Evolutionary conservation across 1,140 invertebrate species (phyloP).

Genomic region (Ceratoteleas bidentatus): DNA sequence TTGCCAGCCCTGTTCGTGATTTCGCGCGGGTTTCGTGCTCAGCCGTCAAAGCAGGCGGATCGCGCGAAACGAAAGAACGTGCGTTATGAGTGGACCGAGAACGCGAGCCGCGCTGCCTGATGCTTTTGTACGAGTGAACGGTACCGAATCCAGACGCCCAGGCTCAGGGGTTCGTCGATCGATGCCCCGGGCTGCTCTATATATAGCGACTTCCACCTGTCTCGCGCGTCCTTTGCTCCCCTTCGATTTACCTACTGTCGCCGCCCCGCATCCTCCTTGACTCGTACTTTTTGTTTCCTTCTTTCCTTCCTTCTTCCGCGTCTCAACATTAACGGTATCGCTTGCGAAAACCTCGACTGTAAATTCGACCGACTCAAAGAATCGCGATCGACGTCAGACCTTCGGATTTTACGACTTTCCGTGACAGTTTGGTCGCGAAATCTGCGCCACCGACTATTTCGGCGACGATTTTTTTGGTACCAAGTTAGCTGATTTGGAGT

Average conservation of each 20-base stretch:
- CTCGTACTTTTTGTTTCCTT: constrained; percentile 21
- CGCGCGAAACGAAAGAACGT: no score
- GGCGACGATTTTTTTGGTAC: no score
- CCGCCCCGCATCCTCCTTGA: constrained; percentile 32
- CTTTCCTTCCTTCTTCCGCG: constrained; percentile 11
- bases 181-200: constrained; percentile 56
- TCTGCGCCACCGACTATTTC: no score
- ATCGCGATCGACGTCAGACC: constrained; percentile 2
- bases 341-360: constrained; percentile 13
- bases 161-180: constrained; percentile 52
- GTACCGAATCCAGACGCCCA: constrained; percentile 50
- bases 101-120: constrained; percentile 20
- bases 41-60: no score
- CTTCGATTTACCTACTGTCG: constrained; percentile 32
- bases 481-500: no score
- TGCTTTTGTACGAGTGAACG: constrained; percentile 55
- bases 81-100: constrained; percentile 51
- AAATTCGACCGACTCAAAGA: constrained; percentile 16
- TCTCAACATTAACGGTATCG: constrained; percentile 29
- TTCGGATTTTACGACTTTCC: neutral
- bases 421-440: neutral
- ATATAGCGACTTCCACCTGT: constrained; percentile 53
- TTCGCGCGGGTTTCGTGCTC: no score
- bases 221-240: constrained; percentile 17
- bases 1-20: no score